Percentiles rank a stretch among this genome's conserved stretches.
These are phyloP conservation scores for Camelus bactrianus DNA, from an alignment of 2,113 vertebrate species.

Conservation along the genomic window DNA sequence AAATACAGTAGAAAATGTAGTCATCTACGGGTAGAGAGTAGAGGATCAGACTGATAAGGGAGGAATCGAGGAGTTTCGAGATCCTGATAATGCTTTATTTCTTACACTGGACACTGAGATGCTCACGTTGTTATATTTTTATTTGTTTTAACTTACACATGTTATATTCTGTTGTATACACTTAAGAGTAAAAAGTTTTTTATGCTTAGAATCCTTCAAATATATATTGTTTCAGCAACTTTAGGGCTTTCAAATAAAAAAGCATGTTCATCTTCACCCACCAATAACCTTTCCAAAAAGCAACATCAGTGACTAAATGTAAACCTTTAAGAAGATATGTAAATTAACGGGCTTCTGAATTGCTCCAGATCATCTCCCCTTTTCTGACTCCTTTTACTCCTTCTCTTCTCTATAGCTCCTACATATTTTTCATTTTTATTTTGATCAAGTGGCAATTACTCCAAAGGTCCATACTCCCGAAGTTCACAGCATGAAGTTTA, in stretches of 20 bases:
- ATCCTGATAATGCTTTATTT: neutral
- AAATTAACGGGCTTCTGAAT: neutral
- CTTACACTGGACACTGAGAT: neutral
- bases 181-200: neutral
- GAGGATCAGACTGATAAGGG: neutral
- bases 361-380: neutral
- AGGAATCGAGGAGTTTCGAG: neutral
- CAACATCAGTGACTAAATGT: conserved; percentile 34
- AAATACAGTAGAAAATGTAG: neutral
- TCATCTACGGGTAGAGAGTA: neutral
- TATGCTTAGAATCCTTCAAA: neutral
- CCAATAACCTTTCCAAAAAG: neutral
- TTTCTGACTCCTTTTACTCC: neutral
- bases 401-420: neutral
- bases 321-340: conserved; percentile 39
- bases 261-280: neutral
- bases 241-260: neutral
- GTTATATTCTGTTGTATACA: neutral
- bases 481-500: conserved; percentile 22
- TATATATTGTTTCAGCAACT: conserved; percentile 32
- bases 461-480: conserved; percentile 75
- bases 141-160: neutral
- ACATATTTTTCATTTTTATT: neutral
- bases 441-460: conserved; percentile 79
- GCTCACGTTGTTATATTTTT: neutral